Evolutionary conservation across 2,113 vertebrate species (phyloP), one percentile per base, ranked within the genome.

Genomic region (Chaetorhynchus papuensis): DNA sequence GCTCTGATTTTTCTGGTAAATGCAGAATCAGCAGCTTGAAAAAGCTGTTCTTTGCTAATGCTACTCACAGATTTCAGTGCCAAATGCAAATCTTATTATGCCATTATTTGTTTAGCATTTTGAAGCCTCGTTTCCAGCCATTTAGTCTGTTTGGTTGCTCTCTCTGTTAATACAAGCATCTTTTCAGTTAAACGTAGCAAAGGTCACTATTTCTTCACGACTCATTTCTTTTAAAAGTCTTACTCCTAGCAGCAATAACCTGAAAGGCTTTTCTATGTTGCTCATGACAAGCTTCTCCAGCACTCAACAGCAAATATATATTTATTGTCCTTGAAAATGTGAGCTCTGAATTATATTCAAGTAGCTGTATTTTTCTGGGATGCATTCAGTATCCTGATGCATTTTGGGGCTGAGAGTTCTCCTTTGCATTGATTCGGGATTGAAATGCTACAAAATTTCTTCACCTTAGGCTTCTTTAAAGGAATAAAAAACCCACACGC

Each of bases 211-310:
- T 61, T 49, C 16, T 75, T 70, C 24, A 53, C 9, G 4, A 50
- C 44, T 57, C 5, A 10, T 45, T 93, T 77, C 26, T 53, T 66
- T 37, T 23, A 7, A 26, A 44, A 68, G 5, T 53, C 37, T 15
- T 6, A 0, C 3, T 27, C n/a, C 21, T 56, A 30, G n/a, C n/a
- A n/a, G n/a, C 41, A 7, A 3, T 53, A 74, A 17, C 11, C 8
- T 50, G 52, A 26, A n/a, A 59, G 10, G 13, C 22, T 80, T 80
- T 75, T n/a, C 56, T 54, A 1, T 60, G 28, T 71, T 64, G 17
- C 19, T 88, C 0, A 10, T 21, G 68, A 77, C 45, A 37, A 31
- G 19, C 9, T 64, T 93, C 78, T 72, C 24, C 20, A 85, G 66
- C 39, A 80, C 26, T 59, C 61, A 23, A 6, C 54, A 50, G 16